Evolutionary conservation across 2,888 invertebrate genomes (phyloP), one percentile per base, ranked within the genome.

Genomic region (Toxonevra muliebris): DNA sequence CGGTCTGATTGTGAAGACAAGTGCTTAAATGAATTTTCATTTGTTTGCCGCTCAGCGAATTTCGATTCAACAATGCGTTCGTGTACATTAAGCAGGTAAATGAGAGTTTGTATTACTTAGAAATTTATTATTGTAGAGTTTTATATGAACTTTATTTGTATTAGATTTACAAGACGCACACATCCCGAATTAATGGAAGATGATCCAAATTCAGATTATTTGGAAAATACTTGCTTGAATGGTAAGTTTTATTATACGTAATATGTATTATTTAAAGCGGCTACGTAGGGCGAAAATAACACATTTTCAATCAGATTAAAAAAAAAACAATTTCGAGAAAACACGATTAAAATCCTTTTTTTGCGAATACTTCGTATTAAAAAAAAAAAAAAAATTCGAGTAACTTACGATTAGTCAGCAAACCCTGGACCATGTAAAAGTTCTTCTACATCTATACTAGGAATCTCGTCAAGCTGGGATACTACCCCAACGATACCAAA

Each of bases 1-100:
- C 88, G 95, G 70, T 94, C 93, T 3, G 95, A 95, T 77, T 96
- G 95, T 80, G 95, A 95, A 83, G 95, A 95, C 80, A 93, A 93
- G 80, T 96, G 96, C 80, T 84, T 96, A 69, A 94, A 93, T 79
- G 95, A 96, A 83, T 94, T 93, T 80, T 93, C 92, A 71, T 94
- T 95, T 80, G 92, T 94, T 3, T 96, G 96, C 78, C 90, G 96
- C 58, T 94, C 95, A 0, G 94, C 93, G 0, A 93, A 94, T 0
- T 96, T 90, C 78, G 94, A 95, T 80, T 89, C 92, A 0, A 89
- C 90, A 0, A 87, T 92, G 78, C 88, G 93, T 70, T 93, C 91
- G 57, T 96, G 96, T 79, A 91, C 91, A 10, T 84, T 96, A 45
- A 94, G 94, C 80, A 84, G 89, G 80, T 80, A 69, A 68, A 64